Conservation (phyloP, 2,113 vertebrate species). For the Lichenostomus cassidix region DNA sequence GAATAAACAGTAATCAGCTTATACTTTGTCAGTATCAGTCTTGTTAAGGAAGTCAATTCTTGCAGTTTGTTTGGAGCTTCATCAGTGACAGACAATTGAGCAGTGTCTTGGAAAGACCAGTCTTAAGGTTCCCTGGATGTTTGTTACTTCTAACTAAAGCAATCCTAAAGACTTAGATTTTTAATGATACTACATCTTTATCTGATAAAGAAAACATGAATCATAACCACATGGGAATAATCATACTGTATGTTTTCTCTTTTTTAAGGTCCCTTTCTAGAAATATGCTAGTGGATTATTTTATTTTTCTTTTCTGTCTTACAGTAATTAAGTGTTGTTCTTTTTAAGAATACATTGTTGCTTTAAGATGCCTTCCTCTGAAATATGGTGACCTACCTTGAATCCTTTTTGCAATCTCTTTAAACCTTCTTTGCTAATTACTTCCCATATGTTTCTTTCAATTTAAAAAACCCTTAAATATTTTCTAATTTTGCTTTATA, state of each 20-base stretch:
- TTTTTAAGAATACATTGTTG: neutral
- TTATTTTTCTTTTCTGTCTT: neutral
- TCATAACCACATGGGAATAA: neutral
- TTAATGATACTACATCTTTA: neutral
- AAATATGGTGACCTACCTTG: neutral
- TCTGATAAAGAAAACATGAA: neutral
- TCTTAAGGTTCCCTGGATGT: neutral
- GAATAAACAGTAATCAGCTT: neutral
- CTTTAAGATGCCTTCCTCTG: neutral
- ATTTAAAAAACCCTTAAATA: neutral
- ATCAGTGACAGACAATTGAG: neutral
- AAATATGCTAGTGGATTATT: neutral
- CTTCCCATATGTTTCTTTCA: neutral
- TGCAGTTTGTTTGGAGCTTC: neutral
- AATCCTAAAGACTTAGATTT: neutral
- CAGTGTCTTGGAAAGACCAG: neutral
- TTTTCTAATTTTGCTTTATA: neutral
- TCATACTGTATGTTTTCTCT: neutral
- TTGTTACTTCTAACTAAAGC: neutral
- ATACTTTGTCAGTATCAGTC: neutral
- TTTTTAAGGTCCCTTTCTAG: constrained; percentile 31
- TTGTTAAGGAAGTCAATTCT: neutral
- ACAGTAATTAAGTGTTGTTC: neutral
- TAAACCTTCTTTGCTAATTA: neutral
- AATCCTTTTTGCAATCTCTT: neutral